Percentiles rank a stretch among this genome's conserved stretches.
These are phyloP conservation scores for Trypoxylus dichotomus DNA, from an alignment of 1,140 invertebrate species.

Conservation along the genomic window DNA sequence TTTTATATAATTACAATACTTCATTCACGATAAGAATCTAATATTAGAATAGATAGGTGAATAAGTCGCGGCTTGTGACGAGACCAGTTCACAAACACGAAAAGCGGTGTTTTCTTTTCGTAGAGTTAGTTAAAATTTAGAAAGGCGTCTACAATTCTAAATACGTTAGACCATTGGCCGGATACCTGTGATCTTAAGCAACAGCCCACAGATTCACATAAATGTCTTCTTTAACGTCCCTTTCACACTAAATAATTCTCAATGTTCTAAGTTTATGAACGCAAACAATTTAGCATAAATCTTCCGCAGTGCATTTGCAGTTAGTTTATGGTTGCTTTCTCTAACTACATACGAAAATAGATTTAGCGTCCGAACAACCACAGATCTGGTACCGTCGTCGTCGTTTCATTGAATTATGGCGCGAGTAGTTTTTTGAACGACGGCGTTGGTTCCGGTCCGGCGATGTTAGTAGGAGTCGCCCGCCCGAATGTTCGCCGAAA, in stretches of 20 bases:
- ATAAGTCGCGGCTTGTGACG: too few species aligned
- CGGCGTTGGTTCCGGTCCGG: background rate
- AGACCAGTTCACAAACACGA: too few species aligned
- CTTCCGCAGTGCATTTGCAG: background rate
- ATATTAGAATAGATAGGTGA: too few species aligned
- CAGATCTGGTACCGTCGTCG: background rate
- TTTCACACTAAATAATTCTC: background rate
- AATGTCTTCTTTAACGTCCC: background rate
- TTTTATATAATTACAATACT: too few species aligned
- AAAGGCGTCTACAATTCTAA: too few species aligned
- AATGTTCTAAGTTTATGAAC: background rate
- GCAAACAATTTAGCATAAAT: conserved; percentile 21
- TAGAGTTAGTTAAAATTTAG: too few species aligned
- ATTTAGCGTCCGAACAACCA: background rate
- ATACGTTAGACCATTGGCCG: too few species aligned
- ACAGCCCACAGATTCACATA: too few species aligned
- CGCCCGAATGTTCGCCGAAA: conserved; percentile 9
- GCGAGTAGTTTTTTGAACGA: background rate
- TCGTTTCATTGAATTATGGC: conserved; percentile 1
- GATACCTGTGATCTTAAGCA: too few species aligned
- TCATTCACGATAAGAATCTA: too few species aligned
- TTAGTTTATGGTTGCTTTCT: background rate
- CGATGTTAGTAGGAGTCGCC: conserved; percentile 22
- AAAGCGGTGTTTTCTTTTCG: too few species aligned
- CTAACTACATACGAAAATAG: background rate